Evolutionary conservation across 2,797 vertebrate genomes (phyloP).

Genomic region (Scyliorhinus canicula): DNA sequence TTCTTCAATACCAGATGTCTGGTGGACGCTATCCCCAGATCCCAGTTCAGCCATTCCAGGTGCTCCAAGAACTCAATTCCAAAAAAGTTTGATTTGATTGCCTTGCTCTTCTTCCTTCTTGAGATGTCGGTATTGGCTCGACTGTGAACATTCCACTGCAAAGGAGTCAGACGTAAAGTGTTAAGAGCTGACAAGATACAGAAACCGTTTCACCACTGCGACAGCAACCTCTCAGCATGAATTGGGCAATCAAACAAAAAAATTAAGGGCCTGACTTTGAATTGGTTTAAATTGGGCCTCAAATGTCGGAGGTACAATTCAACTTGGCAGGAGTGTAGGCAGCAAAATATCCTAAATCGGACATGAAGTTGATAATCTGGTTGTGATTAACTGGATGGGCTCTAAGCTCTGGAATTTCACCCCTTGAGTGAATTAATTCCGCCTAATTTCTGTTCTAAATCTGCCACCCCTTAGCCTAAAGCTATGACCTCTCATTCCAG

Average conservation of each 20-base stretch:
- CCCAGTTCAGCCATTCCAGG: conserved; percentile 77
- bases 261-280: not conserved
- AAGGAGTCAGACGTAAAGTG: not conserved
- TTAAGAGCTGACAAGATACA: not conserved
- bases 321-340: not conserved
- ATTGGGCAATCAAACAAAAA: not conserved
- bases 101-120: conserved; percentile 43
- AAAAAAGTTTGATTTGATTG: conserved; percentile 56
- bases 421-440: too few species aligned
- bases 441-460: too few species aligned
- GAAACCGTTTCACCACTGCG: not conserved
- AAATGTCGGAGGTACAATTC: not conserved
- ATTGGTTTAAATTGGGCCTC: not conserved
- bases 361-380: not conserved
- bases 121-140: not conserved
- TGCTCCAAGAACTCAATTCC: conserved; percentile 71
- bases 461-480: too few species aligned
- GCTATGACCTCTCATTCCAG: too few species aligned
- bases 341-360: not conserved
- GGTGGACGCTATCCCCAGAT: conserved; percentile 65
- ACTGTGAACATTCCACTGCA: not conserved
- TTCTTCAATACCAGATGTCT: conserved; percentile 75
- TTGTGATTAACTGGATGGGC: not conserved
- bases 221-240: not conserved
- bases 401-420: not conserved